phyloP scores from a whole-genome alignment of 2,888 invertebrate species.

The Morpho achilles region DNA sequence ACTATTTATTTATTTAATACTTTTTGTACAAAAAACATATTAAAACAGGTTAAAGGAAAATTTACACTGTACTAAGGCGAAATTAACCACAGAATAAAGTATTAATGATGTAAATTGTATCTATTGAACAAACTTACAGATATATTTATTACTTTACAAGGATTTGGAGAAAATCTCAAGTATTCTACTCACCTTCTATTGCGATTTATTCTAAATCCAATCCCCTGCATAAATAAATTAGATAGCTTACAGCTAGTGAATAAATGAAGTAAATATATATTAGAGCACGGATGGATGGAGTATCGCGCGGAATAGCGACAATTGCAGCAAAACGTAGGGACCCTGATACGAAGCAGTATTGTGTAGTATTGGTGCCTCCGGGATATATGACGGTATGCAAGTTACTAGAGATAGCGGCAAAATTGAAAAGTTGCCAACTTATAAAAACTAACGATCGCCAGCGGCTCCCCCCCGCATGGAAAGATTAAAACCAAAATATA shows the following conservation, averaged over 20 bases:
- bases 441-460: no score
- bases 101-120: no score
- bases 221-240: slow-evolving; percentile 15
- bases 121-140: no score
- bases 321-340: slow-evolving; percentile 47
- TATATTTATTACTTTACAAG: no score
- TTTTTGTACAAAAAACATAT: no score
- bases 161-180: not conserved
- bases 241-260: slow-evolving; percentile 18
- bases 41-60: no score
- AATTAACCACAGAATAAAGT: no score
- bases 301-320: slow-evolving; percentile 37
- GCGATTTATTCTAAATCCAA: slow-evolving; percentile 16
- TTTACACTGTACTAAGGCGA: no score
- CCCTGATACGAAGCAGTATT: slow-evolving; percentile 43
- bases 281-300: slow-evolving; percentile 19
- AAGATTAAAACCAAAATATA: no score
- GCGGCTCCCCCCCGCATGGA: no score
- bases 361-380: slow-evolving; percentile 49
- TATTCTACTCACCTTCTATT: slow-evolving; percentile 2
- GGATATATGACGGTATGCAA: slow-evolving; percentile 36
- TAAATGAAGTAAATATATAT: slow-evolving; percentile 25
- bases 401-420: slow-evolving; percentile 28
- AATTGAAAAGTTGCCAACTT: not conserved
- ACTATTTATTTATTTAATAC: no score